Base-by-base conservation (phyloP, 1,140 invertebrate species). In the Lerema accius region DNA sequence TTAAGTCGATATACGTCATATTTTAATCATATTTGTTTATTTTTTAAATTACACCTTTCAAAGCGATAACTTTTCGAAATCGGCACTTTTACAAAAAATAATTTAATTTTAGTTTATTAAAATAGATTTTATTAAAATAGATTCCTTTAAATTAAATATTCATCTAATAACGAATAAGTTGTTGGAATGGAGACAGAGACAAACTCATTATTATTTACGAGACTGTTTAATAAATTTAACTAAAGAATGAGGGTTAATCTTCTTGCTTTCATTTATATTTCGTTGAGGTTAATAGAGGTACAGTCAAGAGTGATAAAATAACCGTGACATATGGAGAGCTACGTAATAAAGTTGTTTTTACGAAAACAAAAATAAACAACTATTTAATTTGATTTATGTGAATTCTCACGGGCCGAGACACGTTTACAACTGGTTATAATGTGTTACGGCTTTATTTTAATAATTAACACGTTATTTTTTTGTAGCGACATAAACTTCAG, bases 351-450 rank as follows among this genome's bases (percentile, higher is more conserved):
- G 28, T 32, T 32, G 53, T 28, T 56, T 56, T 28, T 23, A 45
- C 39, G 14, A 45, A 28, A 42, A 49, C 45, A 14, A 49, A 37
- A 61, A 40, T 61, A 61, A 45, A 56, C 43, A 56, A 43, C 16
- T 28, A 45, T 45, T 43, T 45, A 56, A 56, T 28, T 32, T 56
- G 19, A 55, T 55, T 42, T 42, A 56, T 15, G 26, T 32, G 1
- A 13, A 32, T 43, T 56, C n/a, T 17, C 9, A 45, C 14, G 23
- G n/a, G 13, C 26, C 17, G 23, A 45, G 53, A 42, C 46, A 49
- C 19, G 23, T 55, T 43, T 43, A 26, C 11, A 15, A 19, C 39
- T 28, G 37, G 23, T 32, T 32, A 55, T 43, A 23, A 5, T 43
- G 13, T 43, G 19, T 3, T 42, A 55, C 39, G 11, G 14, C 23